A percentile compares a stretch with the other conserved stretches of the same genome.
phyloP scores from a whole-genome alignment of 2,797 vertebrate species.

The Atherinosoma microstoma region DNA sequence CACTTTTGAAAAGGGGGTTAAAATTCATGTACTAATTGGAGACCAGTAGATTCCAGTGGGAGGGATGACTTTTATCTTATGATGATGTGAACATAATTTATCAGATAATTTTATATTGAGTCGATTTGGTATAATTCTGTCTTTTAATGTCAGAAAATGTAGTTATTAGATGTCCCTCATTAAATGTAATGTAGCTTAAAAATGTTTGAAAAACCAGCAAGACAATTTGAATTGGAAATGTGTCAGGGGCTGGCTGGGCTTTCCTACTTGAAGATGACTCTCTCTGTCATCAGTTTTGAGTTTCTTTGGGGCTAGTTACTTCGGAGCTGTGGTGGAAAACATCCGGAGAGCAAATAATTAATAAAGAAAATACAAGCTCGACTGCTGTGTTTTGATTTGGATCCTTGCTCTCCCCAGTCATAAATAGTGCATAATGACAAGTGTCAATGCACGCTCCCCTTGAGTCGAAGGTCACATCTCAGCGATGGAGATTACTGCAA shows the following conservation, averaged over 20 bases:
- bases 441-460: slow-evolving; percentile 81
- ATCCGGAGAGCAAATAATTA: slow-evolving; percentile 73
- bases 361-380: slow-evolving; percentile 72
- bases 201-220: slow-evolving; percentile 81
- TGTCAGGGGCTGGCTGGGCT: slow-evolving; percentile 73
- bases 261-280: slow-evolving; percentile 75
- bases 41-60: slow-evolving; percentile 85
- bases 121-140: slow-evolving; percentile 87
- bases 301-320: slow-evolving; percentile 79
- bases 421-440: slow-evolving; percentile 84
- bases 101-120: slow-evolving; percentile 89
- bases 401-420: slow-evolving; percentile 74
- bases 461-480: slow-evolving; percentile 82
- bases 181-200: slow-evolving; percentile 87
- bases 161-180: slow-evolving; percentile 88
- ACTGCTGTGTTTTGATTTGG: slow-evolving; percentile 77
- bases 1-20: slow-evolving; percentile 86
- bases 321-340: slow-evolving; percentile 75
- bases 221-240: slow-evolving; percentile 86
- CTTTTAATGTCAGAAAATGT: slow-evolving; percentile 88
- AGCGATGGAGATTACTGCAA: slow-evolving; percentile 59
- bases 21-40: slow-evolving; percentile 89
- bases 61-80: slow-evolving; percentile 88
- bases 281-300: slow-evolving; percentile 81
- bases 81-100: slow-evolving; percentile 89